A percentile compares a stretch with the other conserved stretches of the same genome.
phyloP scores from a whole-genome alignment of 2,797 vertebrate genomes.

The Threskiornis aethiopicus region DNA sequence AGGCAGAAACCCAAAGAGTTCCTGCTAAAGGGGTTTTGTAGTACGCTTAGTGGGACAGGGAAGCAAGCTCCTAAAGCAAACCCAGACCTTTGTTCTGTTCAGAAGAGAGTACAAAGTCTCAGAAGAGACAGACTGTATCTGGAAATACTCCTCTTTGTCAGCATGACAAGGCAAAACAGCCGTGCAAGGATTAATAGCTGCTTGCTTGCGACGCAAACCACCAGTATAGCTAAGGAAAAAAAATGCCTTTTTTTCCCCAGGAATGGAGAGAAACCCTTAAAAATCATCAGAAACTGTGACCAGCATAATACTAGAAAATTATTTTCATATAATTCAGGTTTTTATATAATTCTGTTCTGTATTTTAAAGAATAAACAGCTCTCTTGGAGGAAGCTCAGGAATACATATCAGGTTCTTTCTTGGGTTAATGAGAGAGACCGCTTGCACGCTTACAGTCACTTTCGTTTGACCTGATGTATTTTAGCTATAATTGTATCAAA shows the following conservation, averaged over 20 bases:
- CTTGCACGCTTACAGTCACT: background rate
- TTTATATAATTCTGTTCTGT: background rate
- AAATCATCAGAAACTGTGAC: background rate
- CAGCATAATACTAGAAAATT: background rate
- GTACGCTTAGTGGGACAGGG: background rate
- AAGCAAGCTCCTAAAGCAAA: background rate
- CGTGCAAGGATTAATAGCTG: background rate
- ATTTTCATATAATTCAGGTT: background rate
- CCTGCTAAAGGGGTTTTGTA: background rate
- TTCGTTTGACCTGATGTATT: background rate
- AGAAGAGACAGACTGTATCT: background rate
- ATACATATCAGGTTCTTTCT: background rate
- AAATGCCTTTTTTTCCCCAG: background rate
- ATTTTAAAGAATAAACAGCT: background rate
- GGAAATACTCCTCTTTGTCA: background rate
- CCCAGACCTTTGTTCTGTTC: background rate
- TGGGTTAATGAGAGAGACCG: background rate
- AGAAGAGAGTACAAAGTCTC: background rate
- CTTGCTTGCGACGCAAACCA: background rate
- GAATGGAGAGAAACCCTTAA: background rate
- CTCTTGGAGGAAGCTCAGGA: background rate
- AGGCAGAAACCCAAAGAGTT: background rate
- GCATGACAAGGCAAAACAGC: background rate
- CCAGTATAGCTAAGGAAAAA: background rate
- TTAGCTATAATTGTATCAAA: background rate